phyloP scores from a whole-genome alignment of 2,797 vertebrate genomes.

The Gorsachius magnificus region DNA sequence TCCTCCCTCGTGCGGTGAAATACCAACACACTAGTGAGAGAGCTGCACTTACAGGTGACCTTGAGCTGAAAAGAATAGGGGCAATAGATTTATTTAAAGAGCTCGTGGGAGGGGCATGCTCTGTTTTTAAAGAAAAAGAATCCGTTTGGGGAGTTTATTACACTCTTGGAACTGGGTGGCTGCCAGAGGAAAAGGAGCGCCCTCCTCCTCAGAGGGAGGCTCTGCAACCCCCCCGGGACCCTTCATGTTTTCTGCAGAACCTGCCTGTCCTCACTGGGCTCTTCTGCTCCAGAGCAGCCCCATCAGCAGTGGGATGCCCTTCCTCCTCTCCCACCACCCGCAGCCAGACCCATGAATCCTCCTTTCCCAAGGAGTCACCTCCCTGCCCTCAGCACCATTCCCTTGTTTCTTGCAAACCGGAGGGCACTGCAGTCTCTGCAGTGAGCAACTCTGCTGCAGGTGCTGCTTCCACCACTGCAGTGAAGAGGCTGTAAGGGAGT shows the following conservation, averaged over 20 bases:
- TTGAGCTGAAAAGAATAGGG: background rate
- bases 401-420: background rate
- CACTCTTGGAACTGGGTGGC: background rate
- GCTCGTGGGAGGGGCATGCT: background rate
- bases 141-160: background rate
- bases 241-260: background rate
- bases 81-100: slow-evolving; percentile 27
- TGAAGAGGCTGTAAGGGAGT: background rate
- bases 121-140: slow-evolving; percentile 41
- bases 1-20: background rate
- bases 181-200: background rate
- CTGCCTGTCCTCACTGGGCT: background rate
- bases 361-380: background rate
- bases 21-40: background rate
- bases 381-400: background rate
- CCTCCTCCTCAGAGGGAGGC: background rate
- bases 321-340: background rate
- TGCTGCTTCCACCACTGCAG: background rate
- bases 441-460: background rate
- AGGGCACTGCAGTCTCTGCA: background rate
- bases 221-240: background rate
- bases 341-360: background rate
- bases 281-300: background rate
- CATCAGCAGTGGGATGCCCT: background rate
- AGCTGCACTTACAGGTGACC: background rate